Evolutionary conservation across 1,140 invertebrate species (phyloP).

Genomic region (Sitodiplosis mosellana): DNA sequence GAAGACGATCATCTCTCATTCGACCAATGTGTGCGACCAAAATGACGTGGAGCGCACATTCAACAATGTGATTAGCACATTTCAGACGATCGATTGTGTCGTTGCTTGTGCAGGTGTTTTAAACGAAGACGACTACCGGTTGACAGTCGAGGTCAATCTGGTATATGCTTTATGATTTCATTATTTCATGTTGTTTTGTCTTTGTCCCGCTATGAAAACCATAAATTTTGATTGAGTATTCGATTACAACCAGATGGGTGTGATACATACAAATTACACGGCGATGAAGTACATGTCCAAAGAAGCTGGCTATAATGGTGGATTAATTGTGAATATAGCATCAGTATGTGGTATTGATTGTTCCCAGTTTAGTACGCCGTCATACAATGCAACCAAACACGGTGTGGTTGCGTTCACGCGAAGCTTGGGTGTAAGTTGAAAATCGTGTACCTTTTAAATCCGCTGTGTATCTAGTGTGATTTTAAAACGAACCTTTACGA

Average conservation of each 20-base stretch:
- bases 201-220: background rate
- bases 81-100: background rate
- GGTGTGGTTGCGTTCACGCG: background rate
- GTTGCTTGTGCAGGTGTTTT: background rate
- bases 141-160: background rate
- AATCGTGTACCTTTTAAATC: no score
- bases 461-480: no score
- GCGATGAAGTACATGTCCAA: background rate
- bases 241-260: background rate
- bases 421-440: background rate
- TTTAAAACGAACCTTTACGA: no score
- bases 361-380: background rate
- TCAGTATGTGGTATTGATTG: background rate
- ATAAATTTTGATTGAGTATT: background rate
- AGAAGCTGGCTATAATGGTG: background rate
- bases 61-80: background rate
- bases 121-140: background rate
- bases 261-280: background rate
- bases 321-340: background rate
- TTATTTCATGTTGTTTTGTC: no score
- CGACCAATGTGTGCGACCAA: background rate
- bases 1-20: background rate
- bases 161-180: background rate
- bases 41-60: background rate
- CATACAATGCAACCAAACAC: background rate